phyloP scores from a whole-genome alignment of 1,140 invertebrate genomes.

The Drosophila nigrodunni region DNA sequence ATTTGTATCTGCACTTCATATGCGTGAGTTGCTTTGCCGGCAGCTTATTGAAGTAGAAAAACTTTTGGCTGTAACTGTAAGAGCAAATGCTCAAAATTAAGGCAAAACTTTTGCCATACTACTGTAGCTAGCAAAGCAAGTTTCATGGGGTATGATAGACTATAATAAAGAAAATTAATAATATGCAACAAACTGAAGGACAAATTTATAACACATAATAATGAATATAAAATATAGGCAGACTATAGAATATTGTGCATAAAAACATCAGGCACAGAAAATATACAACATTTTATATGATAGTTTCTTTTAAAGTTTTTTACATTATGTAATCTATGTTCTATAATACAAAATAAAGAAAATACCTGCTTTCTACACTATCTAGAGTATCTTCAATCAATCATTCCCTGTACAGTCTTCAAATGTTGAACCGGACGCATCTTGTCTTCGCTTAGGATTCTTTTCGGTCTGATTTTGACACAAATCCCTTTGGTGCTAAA shows the following conservation, averaged over 20 bases:
- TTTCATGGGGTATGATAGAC: background rate
- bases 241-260: no score
- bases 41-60: conserved; percentile 72
- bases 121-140: conserved; percentile 17
- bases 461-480: conserved; percentile 77
- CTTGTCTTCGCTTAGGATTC: conserved; percentile 61
- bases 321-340: no score
- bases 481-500: conserved; percentile 82
- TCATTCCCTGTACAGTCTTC: conserved; percentile 23
- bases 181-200: no score
- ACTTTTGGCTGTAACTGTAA: conserved; percentile 65
- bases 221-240: no score
- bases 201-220: background rate
- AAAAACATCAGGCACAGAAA: no score
- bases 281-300: no score
- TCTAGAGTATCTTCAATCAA: conserved; percentile 32
- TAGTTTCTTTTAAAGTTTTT: no score
- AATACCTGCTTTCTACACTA: no score
- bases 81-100: conserved; percentile 74
- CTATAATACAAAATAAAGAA: no score
- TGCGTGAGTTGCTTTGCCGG: conserved; percentile 40
- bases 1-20: conserved; percentile 46
- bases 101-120: conserved; percentile 62
- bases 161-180: background rate
- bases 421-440: conserved; percentile 39